A percentile compares a stretch with the other conserved stretches of the same genome.
Evolutionary conservation across 1,140 invertebrate genomes (phyloP).

Genomic region (Halyomorpha halys): DNA sequence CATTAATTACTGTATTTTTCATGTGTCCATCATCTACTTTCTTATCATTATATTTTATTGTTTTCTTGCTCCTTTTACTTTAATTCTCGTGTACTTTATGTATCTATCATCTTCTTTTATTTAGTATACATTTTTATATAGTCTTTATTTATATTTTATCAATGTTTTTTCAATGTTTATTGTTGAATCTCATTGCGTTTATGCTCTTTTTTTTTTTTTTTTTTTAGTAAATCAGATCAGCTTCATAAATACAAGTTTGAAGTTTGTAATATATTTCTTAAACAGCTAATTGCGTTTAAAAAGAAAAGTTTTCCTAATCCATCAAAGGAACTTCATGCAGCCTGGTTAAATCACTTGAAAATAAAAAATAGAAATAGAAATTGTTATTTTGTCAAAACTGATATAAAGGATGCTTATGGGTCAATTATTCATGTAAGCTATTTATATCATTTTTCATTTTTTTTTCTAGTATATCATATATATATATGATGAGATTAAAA

Average conservation of each 20-base stretch:
- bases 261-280: not conserved
- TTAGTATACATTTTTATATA: not conserved
- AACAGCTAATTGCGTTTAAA: not conserved
- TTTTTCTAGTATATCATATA: too few species aligned
- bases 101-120: not conserved
- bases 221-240: not conserved
- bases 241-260: not conserved
- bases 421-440: not conserved
- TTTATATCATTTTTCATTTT: too few species aligned
- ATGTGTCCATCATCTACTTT: not conserved
- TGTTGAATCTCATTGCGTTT: too few species aligned
- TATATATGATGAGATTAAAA: too few species aligned
- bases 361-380: not conserved
- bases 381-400: not conserved
- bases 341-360: not conserved
- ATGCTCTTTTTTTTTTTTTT: too few species aligned
- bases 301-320: not conserved
- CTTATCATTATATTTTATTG: not conserved
- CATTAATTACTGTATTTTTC: not conserved
- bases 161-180: too few species aligned
- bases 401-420: conserved; percentile 5
- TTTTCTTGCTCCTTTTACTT: too few species aligned
- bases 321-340: not conserved
- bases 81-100: not conserved
- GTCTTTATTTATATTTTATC: too few species aligned